phyloP scores from a whole-genome alignment of 2,113 vertebrate species.

The Colossoma macropomum region DNA sequence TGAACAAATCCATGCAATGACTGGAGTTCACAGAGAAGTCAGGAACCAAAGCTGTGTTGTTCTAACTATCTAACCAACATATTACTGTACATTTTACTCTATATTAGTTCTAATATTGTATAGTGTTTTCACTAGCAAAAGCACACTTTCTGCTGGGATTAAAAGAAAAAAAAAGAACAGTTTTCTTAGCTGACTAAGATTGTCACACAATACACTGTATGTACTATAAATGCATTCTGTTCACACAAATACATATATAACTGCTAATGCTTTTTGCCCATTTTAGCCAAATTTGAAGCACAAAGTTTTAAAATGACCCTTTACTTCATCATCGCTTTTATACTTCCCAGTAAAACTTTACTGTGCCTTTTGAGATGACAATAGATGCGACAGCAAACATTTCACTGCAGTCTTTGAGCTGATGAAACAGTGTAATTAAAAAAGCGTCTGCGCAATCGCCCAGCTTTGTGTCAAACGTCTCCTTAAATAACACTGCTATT shows the following conservation, averaged over 20 bases:
- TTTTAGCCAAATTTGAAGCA: not conserved
- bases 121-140: too few relatives aligned
- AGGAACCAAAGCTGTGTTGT: too few relatives aligned
- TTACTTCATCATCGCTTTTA: not conserved
- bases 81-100: too few relatives aligned
- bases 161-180: too few relatives aligned
- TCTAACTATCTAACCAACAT: too few relatives aligned
- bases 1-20: too few relatives aligned
- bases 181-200: too few relatives aligned
- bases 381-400: conserved; percentile 26
- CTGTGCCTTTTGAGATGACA: conserved; percentile 1
- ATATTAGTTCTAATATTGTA: too few relatives aligned
- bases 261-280: not conserved
- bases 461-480: conserved; percentile 37
- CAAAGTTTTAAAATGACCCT: not conserved
- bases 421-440: conserved; percentile 46
- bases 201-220: not conserved
- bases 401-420: conserved; percentile 36
- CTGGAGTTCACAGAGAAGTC: too few relatives aligned
- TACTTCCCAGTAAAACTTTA: not conserved
- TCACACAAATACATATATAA: not conserved
- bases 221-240: not conserved
- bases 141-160: too few relatives aligned
- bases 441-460: conserved; percentile 27
- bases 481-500: conserved; percentile 53